Percentiles rank a stretch among this genome's conserved stretches.
phyloP scores from a whole-genome alignment of 2,113 vertebrate species.

The Bufo bufo region DNA sequence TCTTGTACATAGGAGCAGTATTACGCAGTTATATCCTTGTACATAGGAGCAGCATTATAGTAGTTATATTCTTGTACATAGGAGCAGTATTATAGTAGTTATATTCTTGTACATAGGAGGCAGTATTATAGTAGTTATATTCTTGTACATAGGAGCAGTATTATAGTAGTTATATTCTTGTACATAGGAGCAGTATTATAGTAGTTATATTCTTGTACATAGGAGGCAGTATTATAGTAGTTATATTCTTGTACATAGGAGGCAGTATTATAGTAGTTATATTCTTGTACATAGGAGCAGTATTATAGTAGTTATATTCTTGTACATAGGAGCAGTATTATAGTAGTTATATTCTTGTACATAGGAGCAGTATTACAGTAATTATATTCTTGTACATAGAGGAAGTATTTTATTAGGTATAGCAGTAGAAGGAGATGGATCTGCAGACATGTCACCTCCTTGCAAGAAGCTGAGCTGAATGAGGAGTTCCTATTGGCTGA shows the following conservation, averaged over 20 bases:
- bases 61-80: too few relatives aligned
- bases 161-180: neutral
- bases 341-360: slow-evolving; percentile 3
- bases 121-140: neutral
- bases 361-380: neutral
- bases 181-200: too few relatives aligned
- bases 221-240: neutral
- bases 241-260: neutral
- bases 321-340: neutral
- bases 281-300: neutral
- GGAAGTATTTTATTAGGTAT: too few relatives aligned
- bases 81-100: neutral
- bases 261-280: slow-evolving; percentile 1
- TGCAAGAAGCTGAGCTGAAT: too few relatives aligned
- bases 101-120: neutral
- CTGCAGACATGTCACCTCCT: too few relatives aligned
- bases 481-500: too few relatives aligned
- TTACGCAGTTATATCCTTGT: neutral
- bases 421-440: too few relatives aligned
- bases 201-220: neutral
- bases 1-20: neutral
- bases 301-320: neutral
- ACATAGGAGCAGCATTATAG: too few relatives aligned
- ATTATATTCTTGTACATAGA: too few relatives aligned
- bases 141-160: neutral